Evolutionary conservation across 2,888 invertebrate genomes (phyloP), one percentile per base, ranked within the genome.

Genomic region (Cheilosia grossa): DNA sequence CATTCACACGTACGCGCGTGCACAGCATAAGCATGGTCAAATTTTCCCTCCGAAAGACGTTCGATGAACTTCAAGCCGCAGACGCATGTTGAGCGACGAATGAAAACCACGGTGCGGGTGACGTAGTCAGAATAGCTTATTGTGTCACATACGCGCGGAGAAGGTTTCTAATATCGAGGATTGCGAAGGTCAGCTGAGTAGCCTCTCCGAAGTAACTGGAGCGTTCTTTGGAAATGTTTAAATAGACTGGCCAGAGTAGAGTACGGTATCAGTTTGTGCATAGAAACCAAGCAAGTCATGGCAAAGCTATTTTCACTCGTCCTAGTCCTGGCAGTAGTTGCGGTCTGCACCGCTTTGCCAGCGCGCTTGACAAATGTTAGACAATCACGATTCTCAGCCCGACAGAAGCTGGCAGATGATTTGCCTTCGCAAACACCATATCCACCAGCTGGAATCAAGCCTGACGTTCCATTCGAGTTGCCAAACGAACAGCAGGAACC

Each of bases 1-100:
- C 54, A 54, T 72, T 77, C 59, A 49, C 49, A 51, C 73, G 70
- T 67, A 81, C 51, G 81, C 69, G 81, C 75, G 70, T 58, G 70
- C 70, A 67, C 44, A 67, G 75, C 72, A 85, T 85, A 81, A 81
- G 24, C 66, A 75, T 75, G 61, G 70, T 51, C 75, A 44, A 85
- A 75, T 72, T 81, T 72, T 66, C 33, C 49, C 24, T 54, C 51
- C 21, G 21, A 63, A 74, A 83, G 44, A 40, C 73, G 73, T 67
- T 59, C 70, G 81, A 81, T 85, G 85, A 85, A 85, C 85, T 81
- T 75, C 81, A 63, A 27, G 56, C 10, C 44, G 59, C 59, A 53
- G 61, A 54, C 70, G 51, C 72, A 61, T 33, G 33, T 33, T 10
- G 10, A 58, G 24, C 47, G 63, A n/a, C n/a, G 64, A n/a, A 33